Percentiles rank a stretch among this genome's conserved stretches.
Conservation (phyloP, 2,113 vertebrate genomes). For the Sarotherodon lohbergeri region DNA sequence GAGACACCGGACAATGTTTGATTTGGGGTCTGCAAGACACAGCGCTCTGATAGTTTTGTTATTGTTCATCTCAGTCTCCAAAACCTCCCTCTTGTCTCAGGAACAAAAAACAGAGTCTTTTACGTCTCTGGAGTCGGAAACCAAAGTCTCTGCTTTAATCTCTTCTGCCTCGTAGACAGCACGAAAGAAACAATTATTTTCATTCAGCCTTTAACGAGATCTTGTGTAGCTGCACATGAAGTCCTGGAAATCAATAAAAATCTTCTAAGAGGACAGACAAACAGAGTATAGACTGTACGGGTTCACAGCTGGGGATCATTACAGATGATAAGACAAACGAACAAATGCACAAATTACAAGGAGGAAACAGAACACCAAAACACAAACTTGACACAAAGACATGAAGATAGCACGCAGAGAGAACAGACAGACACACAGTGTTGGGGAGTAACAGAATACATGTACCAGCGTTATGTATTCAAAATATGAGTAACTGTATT, state of each 20-base stretch:
- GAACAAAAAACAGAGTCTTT: neutral
- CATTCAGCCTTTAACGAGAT: neutral
- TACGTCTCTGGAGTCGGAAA: neutral
- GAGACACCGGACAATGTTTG: neutral
- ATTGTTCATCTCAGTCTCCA: neutral
- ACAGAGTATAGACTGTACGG: neutral
- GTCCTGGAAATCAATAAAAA: neutral
- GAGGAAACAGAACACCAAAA: neutral
- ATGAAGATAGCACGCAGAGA: rapidly evolving
- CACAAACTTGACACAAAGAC: neutral
- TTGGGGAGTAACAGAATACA: neutral
- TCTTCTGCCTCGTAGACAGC: neutral
- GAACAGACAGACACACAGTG: neutral
- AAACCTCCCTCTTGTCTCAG: neutral
- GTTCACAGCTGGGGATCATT: neutral
- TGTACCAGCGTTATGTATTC: neutral
- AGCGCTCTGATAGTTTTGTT: neutral
- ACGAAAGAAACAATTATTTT: neutral
- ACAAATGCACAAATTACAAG: neutral
- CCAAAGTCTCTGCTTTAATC: neutral
- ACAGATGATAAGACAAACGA: neutral
- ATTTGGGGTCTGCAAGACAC: neutral
- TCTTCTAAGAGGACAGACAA: neutral
- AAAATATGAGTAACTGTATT: neutral
- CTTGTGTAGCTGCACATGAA: rapidly evolving